phyloP scores from a whole-genome alignment of 2,113 vertebrate genomes.

The Oreochromis niloticus region DNA sequence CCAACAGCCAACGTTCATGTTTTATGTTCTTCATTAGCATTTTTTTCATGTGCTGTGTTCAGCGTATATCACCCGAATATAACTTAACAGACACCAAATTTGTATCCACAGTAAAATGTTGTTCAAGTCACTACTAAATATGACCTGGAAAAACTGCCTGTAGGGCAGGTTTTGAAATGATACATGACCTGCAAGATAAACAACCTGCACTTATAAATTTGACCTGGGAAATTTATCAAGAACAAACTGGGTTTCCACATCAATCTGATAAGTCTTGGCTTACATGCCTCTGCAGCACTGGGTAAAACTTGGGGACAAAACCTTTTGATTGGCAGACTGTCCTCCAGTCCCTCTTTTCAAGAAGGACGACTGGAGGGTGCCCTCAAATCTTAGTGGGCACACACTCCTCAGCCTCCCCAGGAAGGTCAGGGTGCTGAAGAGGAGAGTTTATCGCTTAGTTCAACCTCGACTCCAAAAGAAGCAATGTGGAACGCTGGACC shows the following conservation, averaged over 20 bases:
- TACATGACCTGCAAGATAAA: neutral
- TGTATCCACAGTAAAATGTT: neutral
- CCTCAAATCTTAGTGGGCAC: accelerated
- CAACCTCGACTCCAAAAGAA: neutral
- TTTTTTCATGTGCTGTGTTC: accelerated
- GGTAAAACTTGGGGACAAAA: neutral
- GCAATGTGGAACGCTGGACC: accelerated
- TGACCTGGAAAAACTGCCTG: accelerated
- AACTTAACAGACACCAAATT: neutral
- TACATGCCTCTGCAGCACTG: neutral
- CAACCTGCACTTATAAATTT: neutral
- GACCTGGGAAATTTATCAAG: neutral
- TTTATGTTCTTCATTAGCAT: neutral
- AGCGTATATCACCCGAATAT: accelerated
- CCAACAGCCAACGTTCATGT: neutral
- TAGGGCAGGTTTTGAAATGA: neutral
- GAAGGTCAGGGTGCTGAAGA: neutral
- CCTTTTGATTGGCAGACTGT: neutral
- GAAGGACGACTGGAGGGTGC: neutral
- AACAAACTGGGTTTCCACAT: neutral
- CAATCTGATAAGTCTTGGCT: neutral
- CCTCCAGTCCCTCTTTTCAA: neutral
- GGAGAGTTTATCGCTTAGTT: neutral
- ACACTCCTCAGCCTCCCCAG: accelerated
- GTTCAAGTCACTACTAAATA: accelerated